phyloP scores from a whole-genome alignment of 1,140 invertebrate genomes.

The Bombus sibiricus region DNA sequence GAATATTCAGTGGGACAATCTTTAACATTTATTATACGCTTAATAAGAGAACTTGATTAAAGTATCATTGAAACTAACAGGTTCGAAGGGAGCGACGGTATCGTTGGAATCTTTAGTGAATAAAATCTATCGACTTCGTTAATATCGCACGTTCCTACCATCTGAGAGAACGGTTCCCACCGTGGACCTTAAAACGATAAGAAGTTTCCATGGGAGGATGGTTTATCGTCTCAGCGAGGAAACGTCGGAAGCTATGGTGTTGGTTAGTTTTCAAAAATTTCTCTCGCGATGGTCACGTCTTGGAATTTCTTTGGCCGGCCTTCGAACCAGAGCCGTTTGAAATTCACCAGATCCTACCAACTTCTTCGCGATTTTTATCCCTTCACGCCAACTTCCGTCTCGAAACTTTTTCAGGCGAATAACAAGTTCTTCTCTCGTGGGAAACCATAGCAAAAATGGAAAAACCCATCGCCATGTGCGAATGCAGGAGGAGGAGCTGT shows the following conservation, averaged over 20 bases:
- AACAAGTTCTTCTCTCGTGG: too few species aligned
- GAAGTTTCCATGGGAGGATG: background rate
- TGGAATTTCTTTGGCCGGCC: background rate
- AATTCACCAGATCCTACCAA: conserved; percentile 21
- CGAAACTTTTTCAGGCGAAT: conserved; percentile 2
- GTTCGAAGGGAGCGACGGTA: background rate
- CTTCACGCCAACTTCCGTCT: background rate
- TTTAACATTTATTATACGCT: too few species aligned
- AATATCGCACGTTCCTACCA: background rate
- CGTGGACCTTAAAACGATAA: background rate
- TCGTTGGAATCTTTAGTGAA: background rate
- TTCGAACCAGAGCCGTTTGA: background rate
- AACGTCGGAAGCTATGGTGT: background rate
- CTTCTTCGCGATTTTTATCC: conserved; percentile 23
- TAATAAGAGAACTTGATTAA: background rate
- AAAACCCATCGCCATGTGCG: background rate
- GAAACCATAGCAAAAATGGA: background rate
- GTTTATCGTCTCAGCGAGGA: background rate
- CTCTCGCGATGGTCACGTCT: background rate
- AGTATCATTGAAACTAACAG: background rate
- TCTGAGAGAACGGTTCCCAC: background rate
- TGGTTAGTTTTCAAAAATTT: conserved; percentile 5
- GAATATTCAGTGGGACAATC: too few species aligned
- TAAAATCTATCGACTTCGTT: conserved; percentile 4
- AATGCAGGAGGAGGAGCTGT: fast-evolving